These are phyloP conservation scores for Brachirus orientalis DNA, from an alignment of 2,113 vertebrate species.

Conservation along the genomic window DNA sequence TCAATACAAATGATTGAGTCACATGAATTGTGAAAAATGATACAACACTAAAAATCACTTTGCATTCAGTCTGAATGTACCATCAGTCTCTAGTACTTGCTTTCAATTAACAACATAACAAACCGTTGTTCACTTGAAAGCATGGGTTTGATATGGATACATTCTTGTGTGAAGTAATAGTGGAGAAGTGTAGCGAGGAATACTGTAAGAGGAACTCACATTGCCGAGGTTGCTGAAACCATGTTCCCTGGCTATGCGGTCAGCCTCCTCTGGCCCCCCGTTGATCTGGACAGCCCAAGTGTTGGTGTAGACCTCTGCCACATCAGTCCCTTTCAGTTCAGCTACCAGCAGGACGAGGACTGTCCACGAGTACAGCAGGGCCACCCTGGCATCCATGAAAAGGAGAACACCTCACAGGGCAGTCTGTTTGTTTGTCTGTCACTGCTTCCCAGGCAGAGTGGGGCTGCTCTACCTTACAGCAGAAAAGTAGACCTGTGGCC, in stretches of 20 bases:
- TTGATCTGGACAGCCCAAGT: slow-evolving; percentile 91
- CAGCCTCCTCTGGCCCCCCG: slow-evolving; percentile 85
- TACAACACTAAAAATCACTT: too few species aligned
- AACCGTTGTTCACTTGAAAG: not conserved
- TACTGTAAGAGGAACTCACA: slow-evolving; percentile 77
- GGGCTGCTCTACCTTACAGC: slow-evolving; percentile 63
- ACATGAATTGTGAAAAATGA: too few species aligned
- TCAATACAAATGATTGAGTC: too few species aligned
- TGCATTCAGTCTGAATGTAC: too few species aligned
- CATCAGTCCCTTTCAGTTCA: slow-evolving; percentile 72
- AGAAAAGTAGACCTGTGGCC: slow-evolving; percentile 73
- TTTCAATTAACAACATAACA: too few species aligned
- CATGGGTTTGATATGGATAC: not conserved
- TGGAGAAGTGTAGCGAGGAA: too few species aligned
- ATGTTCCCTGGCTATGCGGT: slow-evolving; percentile 88
- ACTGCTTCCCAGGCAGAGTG: slow-evolving; percentile 54
- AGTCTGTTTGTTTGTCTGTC: slow-evolving; percentile 56
- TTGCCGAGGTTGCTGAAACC: slow-evolving; percentile 91
- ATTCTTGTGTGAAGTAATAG: not conserved
- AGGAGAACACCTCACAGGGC: slow-evolving; percentile 61
- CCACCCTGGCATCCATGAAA: slow-evolving; percentile 83
- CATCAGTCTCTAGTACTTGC: too few species aligned
- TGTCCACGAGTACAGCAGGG: slow-evolving; percentile 82
- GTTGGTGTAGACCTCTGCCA: slow-evolving; percentile 89
- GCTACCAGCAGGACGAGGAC: slow-evolving; percentile 81